These are phyloP conservation scores for Saccopteryx leptura DNA, from an alignment of 2,113 vertebrate species.

Conservation along the genomic window DNA sequence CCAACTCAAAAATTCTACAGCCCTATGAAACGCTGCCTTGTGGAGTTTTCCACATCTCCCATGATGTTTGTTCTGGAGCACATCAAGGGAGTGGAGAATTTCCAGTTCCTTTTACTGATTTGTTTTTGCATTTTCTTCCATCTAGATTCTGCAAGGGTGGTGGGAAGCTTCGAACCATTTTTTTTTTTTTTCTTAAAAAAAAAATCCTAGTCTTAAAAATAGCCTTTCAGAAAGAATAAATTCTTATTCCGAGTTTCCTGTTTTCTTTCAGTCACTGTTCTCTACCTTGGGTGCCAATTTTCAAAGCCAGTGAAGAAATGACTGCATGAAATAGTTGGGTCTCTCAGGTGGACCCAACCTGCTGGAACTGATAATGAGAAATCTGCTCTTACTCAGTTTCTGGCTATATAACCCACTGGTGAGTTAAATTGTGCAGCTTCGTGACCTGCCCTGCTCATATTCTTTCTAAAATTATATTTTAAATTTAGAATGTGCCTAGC, in stretches of 20 bases:
- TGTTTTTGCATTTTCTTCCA: conserved; percentile 70
- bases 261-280: not conserved
- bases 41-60: conserved; percentile 15
- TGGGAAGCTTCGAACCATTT: not conserved
- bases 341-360: not conserved
- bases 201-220: conserved; percentile 49
- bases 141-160: not conserved
- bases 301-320: conserved; percentile 18
- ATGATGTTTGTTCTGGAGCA: conserved; percentile 60
- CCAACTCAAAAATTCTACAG: conserved; percentile 1
- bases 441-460: not conserved
- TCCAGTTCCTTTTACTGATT: conserved; percentile 66
- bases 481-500: not conserved
- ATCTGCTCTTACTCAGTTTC: not conserved
- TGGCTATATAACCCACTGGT: not conserved
- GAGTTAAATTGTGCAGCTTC: not conserved
- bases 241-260: not conserved
- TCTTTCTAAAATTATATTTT: not conserved
- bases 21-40: conserved; percentile 6
- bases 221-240: conserved; percentile 41
- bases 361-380: not conserved
- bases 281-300: not conserved
- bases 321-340: no score
- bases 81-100: conserved; percentile 7
- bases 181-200: conserved; percentile 43